These are phyloP conservation scores for Tragelaphus eurycerus DNA, from an alignment of 2,797 vertebrate genomes.

Conservation along the genomic window DNA sequence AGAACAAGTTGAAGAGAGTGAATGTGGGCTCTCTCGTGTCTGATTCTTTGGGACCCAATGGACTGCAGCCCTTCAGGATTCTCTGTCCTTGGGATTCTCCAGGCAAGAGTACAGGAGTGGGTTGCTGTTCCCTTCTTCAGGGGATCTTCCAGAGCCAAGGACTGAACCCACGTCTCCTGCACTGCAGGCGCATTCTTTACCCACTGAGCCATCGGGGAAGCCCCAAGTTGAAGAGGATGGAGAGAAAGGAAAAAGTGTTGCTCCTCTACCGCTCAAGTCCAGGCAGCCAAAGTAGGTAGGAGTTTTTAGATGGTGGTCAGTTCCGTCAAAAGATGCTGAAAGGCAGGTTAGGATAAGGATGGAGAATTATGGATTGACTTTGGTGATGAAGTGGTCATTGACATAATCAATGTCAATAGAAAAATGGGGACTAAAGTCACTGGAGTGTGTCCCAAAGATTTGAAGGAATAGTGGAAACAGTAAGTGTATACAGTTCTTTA, in stretches of 20 bases:
- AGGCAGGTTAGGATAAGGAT: background rate
- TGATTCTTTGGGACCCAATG: background rate
- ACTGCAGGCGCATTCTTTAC: accelerated
- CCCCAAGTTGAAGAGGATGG: background rate
- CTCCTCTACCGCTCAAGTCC: background rate
- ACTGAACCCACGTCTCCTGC: background rate
- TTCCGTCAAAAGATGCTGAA: background rate
- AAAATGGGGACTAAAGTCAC: accelerated
- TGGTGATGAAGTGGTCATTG: background rate
- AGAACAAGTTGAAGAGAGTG: background rate
- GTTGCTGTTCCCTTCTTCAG: background rate
- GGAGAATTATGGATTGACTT: background rate
- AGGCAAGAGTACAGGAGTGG: background rate
- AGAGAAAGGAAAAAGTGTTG: background rate
- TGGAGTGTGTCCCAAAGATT: background rate
- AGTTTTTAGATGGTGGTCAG: too few species aligned
- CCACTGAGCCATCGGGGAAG: background rate
- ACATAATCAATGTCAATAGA: background rate
- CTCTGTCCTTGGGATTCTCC: background rate
- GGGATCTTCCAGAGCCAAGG: background rate
- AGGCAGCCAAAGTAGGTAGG: background rate
- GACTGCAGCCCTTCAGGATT: background rate
- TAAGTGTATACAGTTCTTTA: background rate
- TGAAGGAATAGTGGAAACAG: background rate
- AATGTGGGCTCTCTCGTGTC: background rate